A percentile compares a stretch with the other conserved stretches of the same genome.
Evolutionary conservation across 2,888 invertebrate genomes (phyloP).

Genomic region (Caenorhabditis parvicauda): DNA sequence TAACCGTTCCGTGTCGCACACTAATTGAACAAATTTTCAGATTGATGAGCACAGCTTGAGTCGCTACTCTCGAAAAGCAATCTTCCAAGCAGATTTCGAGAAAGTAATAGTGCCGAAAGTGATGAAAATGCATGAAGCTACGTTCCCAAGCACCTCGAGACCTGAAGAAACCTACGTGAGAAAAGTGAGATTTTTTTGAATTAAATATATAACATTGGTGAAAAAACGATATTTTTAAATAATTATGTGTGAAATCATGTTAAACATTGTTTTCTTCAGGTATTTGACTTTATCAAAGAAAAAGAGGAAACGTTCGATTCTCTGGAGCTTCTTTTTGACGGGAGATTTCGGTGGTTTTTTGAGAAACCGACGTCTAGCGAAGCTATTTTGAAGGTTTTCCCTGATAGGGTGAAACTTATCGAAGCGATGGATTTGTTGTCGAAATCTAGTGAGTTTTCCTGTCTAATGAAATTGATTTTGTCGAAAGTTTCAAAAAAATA

Average conservation of each 20-base stretch:
- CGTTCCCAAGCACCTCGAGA: too few species aligned
- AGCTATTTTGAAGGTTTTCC: not conserved
- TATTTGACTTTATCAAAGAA: constrained; percentile 38
- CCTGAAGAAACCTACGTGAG: too few species aligned
- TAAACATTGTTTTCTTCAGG: constrained; percentile 22
- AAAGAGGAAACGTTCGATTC: constrained; percentile 44
- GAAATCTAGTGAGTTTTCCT: too few species aligned
- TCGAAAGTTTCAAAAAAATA: too few species aligned
- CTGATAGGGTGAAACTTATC: too few species aligned
- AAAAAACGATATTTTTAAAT: constrained; percentile 6
- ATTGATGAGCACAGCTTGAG: constrained; percentile 43
- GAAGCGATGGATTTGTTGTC: too few species aligned
- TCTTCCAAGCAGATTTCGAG: constrained; percentile 32
- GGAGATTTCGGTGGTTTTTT: constrained; percentile 37
- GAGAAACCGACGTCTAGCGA: constrained; percentile 13
- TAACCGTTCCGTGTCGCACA: too few species aligned
- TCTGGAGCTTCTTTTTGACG: constrained; percentile 27
- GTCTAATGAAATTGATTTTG: too few species aligned
- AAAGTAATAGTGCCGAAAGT: constrained; percentile 19
- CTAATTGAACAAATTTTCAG: constrained; percentile 19
- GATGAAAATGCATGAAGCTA: too few species aligned
- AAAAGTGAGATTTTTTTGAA: too few species aligned
- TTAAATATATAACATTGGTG: too few species aligned
- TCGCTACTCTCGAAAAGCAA: constrained; percentile 43
- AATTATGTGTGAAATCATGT: not conserved